Conservation (phyloP, 2,113 vertebrate genomes). For the Ahaetulla prasina region DNA sequence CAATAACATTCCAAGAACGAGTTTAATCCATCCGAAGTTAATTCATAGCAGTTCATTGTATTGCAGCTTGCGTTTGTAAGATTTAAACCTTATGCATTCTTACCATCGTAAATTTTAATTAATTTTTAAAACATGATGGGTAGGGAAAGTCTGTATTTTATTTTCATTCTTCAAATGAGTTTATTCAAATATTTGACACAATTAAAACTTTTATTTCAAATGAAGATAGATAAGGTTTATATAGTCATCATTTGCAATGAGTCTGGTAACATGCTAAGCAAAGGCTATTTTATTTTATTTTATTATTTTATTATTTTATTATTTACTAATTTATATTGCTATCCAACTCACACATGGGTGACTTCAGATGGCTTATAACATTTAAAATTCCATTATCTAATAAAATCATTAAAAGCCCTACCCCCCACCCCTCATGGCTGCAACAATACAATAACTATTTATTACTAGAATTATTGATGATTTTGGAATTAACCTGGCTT, state of each 20-base stretch:
- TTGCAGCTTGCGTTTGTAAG: constrained; percentile 64
- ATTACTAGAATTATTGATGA: background rate
- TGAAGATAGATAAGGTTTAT: constrained; percentile 11
- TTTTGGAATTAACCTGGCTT: background rate
- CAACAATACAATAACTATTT: background rate
- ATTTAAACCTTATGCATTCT: constrained; percentile 64
- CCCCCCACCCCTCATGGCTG: background rate
- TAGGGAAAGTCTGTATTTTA: constrained; percentile 44
- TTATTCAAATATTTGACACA: constrained; percentile 57
- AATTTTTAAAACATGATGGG: constrained; percentile 55
- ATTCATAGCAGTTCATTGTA: constrained; percentile 69
- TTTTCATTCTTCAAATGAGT: constrained; percentile 56
- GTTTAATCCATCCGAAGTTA: constrained; percentile 65
- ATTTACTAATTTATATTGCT: background rate
- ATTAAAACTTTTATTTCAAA: constrained; percentile 55
- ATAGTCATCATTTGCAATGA: background rate
- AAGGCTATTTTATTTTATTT: background rate
- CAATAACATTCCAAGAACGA: constrained; percentile 67
- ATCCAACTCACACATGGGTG: background rate
- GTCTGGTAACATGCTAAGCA: constrained; percentile 16
- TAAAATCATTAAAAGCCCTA: background rate
- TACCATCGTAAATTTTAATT: constrained; percentile 70
- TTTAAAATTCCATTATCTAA: background rate
- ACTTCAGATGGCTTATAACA: background rate
- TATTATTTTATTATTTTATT: background rate